Evolutionary conservation across 2,888 invertebrate species (phyloP).

Genomic region (Acanthococcus lagerstroemiae): DNA sequence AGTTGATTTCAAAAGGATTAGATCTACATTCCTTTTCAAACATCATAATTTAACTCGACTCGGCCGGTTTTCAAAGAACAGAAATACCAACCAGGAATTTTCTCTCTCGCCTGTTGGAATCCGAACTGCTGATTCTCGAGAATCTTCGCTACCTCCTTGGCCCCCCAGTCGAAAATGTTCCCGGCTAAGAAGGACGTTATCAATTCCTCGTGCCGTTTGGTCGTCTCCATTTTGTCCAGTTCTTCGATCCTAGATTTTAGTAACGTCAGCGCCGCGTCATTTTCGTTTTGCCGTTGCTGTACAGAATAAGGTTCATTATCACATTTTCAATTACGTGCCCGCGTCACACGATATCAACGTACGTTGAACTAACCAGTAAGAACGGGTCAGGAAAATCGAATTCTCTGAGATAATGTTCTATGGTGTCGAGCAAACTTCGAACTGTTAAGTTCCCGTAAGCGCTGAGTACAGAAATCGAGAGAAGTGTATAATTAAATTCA

Average conservation of each 20-base stretch:
- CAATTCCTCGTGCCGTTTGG: constrained; percentile 41
- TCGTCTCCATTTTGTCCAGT: constrained; percentile 41
- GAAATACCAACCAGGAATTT: constrained; percentile 56
- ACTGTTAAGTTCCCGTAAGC: constrained; percentile 78
- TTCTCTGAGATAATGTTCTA: constrained; percentile 81
- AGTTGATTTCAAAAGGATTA: constrained; percentile 23
- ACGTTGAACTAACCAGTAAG: constrained; percentile 44
- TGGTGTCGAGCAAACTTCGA: constrained; percentile 77
- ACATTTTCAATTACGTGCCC: too few relatives aligned
- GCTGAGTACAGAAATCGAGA: constrained; percentile 40
- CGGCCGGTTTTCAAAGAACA: background rate
- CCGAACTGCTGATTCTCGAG: constrained; percentile 68
- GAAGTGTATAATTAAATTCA: background rate
- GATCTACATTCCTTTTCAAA: background rate
- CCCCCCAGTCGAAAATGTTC: constrained; percentile 98
- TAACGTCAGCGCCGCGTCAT: constrained; percentile 62
- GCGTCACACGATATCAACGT: background rate
- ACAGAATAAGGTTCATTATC: constrained; percentile 44
- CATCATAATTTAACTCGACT: background rate
- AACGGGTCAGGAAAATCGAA: constrained; percentile 86
- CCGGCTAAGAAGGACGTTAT: constrained; percentile 57
- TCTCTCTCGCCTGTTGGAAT: constrained; percentile 67
- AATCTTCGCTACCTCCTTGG: constrained; percentile 75
- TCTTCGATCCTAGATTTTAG: constrained; percentile 48
- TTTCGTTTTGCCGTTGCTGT: constrained; percentile 79